phyloP scores from a whole-genome alignment of 2,113 vertebrate species.

The Sarotherodon lohbergeri region DNA sequence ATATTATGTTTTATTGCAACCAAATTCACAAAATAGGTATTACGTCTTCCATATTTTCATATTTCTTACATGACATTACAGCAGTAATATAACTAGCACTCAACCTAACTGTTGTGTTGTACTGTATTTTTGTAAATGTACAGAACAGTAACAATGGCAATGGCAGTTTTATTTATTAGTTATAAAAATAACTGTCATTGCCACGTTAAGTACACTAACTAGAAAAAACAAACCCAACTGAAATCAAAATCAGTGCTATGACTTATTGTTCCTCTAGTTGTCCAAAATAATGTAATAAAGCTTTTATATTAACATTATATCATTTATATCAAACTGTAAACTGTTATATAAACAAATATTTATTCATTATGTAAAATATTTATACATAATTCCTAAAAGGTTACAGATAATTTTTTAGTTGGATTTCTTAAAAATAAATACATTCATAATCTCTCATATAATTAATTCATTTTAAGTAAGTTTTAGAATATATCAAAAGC shows the following conservation, averaged over 20 bases:
- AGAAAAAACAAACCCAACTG: not conserved
- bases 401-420: not conserved
- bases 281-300: not conserved
- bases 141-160: not conserved
- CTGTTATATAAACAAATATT: not conserved
- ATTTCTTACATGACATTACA: not conserved
- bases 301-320: not conserved
- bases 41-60: not conserved
- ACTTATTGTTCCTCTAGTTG: not conserved
- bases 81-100: not conserved
- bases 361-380: not conserved
- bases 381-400: not conserved
- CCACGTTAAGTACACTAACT: not conserved
- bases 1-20: not conserved
- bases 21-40: not conserved
- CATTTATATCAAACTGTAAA: not conserved
- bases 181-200: not conserved
- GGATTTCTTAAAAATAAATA: not conserved
- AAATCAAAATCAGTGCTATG: not conserved
- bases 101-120: not conserved
- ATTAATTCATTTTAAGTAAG: not conserved
- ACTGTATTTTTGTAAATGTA: not conserved
- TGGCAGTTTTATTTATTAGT: not conserved
- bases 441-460: not conserved
- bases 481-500: not conserved